Base-by-base conservation (phyloP, 2,888 invertebrate genomes). In the Trachelus tabidus region DNA sequence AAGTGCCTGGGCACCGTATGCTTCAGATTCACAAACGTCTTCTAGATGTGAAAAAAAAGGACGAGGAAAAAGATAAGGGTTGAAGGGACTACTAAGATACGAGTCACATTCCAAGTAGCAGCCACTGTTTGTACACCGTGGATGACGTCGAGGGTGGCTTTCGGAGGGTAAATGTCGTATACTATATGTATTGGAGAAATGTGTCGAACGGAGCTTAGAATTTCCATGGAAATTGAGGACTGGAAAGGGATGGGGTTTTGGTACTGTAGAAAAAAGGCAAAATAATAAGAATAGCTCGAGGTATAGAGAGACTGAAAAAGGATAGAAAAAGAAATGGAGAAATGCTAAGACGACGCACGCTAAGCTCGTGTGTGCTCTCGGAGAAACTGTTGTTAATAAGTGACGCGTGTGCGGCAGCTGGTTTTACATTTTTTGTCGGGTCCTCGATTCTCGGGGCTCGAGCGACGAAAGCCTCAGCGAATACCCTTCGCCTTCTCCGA, bases 341-440 rank as follows among this genome's bases (percentile, higher is more conserved):
- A 85, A 80, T 79, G 80, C 31, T 33, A 71, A 34, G 71, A 34
- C 71, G 71, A 34, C 71, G 71, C 71, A 34, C 71, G 71, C 71
- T 56, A 56, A 30, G 71, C 83, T 81, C 81, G 73, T 83, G 85
- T 81, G 83, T 81, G 83, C 56, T 23, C 56, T 56, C 82, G 83
- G 86, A 87, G 87, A 87, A 86, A 86, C 87, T 85, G 87, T 87
- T 86, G 89, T 89, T 88, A 88, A 87, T 86, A 87, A 86, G 85
- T 88, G 89, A 90, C 90, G 90, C 90, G 90, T 90, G 90, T 90
- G 88, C 87, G 87, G 87, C 90, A 90, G 89, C 90, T 90, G 90
- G 87, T 89, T 86, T 85, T 81, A 88, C 84, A 84, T 87, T 87
- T 89, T 89, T 89, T 83, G 73, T 77, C 73, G 69, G 80, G 74